Evolutionary conservation across 2,888 invertebrate genomes (phyloP).

Genomic region (Minunthozetes semirufus): DNA sequence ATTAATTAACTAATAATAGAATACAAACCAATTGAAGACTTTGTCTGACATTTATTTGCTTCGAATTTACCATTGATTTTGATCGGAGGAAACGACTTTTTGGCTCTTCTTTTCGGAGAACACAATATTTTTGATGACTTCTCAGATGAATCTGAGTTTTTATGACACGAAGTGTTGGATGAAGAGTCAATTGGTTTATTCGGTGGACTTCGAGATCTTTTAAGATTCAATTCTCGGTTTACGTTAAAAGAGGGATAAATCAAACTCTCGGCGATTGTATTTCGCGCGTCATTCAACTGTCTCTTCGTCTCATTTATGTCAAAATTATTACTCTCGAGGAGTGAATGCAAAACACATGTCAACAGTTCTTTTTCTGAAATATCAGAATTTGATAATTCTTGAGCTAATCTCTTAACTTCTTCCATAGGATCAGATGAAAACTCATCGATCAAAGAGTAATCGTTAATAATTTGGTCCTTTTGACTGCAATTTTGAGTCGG

Average conservation of each 20-base stretch:
- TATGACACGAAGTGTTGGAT: not conserved
- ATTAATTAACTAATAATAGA: not conserved
- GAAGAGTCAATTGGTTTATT: too few species aligned
- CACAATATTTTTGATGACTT: not conserved
- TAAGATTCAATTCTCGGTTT: not conserved
- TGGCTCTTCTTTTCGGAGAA: not conserved
- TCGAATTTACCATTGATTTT: not conserved
- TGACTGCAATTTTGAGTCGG: not conserved
- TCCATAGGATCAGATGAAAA: not conserved
- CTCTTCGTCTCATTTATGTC: not conserved
- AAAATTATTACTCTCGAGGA: not conserved
- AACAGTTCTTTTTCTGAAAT: not conserved
- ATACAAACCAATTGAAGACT: not conserved
- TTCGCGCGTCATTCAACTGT: not conserved
- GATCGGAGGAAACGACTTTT: slow-evolving; percentile 3
- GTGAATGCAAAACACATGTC: not conserved
- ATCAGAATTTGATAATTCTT: not conserved
- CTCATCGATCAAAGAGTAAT: not conserved
- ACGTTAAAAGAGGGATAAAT: not conserved
- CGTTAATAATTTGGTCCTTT: too few species aligned
- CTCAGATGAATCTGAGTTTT: not conserved
- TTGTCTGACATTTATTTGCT: not conserved
- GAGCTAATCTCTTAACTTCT: not conserved
- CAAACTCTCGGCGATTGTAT: not conserved
- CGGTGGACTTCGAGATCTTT: not conserved